These are phyloP conservation scores for Macropodus opercularis DNA, from an alignment of 2,797 vertebrate genomes.

Conservation along the genomic window DNA sequence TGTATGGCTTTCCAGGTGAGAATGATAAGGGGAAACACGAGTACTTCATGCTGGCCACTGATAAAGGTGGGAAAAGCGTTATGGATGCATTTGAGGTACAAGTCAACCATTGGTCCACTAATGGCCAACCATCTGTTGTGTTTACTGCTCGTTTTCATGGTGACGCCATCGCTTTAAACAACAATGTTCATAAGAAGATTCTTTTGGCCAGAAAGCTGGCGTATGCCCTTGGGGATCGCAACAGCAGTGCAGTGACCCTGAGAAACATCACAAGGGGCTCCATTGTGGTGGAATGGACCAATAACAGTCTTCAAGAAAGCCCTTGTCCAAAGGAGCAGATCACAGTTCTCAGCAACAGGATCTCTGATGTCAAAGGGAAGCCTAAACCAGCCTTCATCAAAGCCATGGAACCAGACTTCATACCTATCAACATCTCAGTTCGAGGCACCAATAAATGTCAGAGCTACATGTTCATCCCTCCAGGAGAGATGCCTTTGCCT, in stretches of 20 bases:
- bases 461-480: slow-evolving; percentile 88
- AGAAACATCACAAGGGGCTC: slow-evolving; percentile 91
- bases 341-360: slow-evolving; percentile 84
- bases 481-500: slow-evolving; percentile 75
- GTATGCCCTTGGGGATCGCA: slow-evolving; percentile 92
- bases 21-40: slow-evolving; percentile 91
- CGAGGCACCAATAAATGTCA: slow-evolving; percentile 90
- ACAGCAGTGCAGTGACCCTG: slow-evolving; percentile 93
- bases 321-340: slow-evolving; percentile 94
- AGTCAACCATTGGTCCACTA: slow-evolving; percentile 88
- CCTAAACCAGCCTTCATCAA: slow-evolving; percentile 84
- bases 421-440: slow-evolving; percentile 86
- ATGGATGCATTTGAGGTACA: slow-evolving; percentile 96
- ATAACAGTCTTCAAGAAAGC: slow-evolving; percentile 91
- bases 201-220: slow-evolving; percentile 93
- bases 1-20: slow-evolving; percentile 93
- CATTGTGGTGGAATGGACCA: slow-evolving; percentile 95
- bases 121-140: slow-evolving; percentile 87
- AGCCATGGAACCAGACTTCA: slow-evolving; percentile 92
- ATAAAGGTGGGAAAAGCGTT: slow-evolving; percentile 92
- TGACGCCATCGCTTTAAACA: slow-evolving; percentile 85
- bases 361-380: slow-evolving; percentile 86
- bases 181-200: slow-evolving; percentile 93
- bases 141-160: slow-evolving; percentile 91
- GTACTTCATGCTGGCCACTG: slow-evolving; percentile 96